phyloP scores from a whole-genome alignment of 2,113 vertebrate species.

The Pituophis catenifer region DNA sequence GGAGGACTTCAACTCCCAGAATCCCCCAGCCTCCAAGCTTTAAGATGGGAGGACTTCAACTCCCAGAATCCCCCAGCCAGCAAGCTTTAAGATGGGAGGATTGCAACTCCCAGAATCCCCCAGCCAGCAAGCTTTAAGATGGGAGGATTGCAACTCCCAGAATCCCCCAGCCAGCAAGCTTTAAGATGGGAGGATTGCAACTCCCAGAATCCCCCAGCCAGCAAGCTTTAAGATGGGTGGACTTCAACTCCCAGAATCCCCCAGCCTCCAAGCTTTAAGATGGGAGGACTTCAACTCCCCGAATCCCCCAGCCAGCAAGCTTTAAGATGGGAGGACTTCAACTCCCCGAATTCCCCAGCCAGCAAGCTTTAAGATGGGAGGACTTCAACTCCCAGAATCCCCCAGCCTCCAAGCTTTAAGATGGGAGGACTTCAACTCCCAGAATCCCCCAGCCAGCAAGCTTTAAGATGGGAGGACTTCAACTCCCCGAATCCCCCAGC shows the following conservation, averaged over 20 bases:
- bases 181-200: no score
- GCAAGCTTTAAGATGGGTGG: rapidly evolving
- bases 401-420: no score
- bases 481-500: not conserved
- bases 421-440: not conserved
- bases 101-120: not conserved
- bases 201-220: no score
- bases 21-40: not conserved
- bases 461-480: not conserved
- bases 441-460: not conserved
- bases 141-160: no score
- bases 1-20: not conserved
- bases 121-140: rapidly evolving
- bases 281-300: no score
- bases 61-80: not conserved
- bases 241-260: no score
- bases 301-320: rapidly evolving
- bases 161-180: no score
- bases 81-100: not conserved
- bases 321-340: rapidly evolving
- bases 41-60: not conserved
- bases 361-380: no score
- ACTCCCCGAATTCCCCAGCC: no score
- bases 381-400: not conserved
- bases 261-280: rapidly evolving